Evolutionary conservation across 2,113 vertebrate genomes (phyloP), one percentile per base, ranked within the genome.

Genomic region (Calypte anna): DNA sequence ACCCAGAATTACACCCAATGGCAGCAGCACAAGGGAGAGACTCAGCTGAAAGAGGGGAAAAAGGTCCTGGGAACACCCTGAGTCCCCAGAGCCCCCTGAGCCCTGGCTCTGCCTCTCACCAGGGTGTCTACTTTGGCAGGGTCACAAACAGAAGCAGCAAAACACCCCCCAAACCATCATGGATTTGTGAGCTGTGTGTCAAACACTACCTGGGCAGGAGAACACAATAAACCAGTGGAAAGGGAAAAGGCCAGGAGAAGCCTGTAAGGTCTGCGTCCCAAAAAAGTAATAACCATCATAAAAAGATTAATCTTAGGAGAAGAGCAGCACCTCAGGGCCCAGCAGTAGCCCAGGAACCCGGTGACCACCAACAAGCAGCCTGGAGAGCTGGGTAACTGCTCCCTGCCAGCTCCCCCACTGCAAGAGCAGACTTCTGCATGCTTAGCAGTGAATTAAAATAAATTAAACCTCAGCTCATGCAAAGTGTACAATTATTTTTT

Each of bases 1-100:
- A 61, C 33, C 67, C 57, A 3, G 31, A 30, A 17, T 17, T 22
- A 38, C 36, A 48, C 2, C 58, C 53, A 73, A 14, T 23, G 7
- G 1, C 0, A 1, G 55, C 36, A 31, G 36, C 1, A 46, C 0
- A 1, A 51, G 68, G 2, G 0, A 4, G 0, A 4, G 51, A 24
- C 51, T 14, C 36, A 33, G 78, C 58, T 2, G 2, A 17, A 14
- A 40, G 40, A 58, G 59, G 48, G 54, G 48, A 38, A 12, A 68
- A 54, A 1, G 40, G 33, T n/a, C 51, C 80, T 7, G 50, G n/a
- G 48, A 57, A 25, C 43, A 18, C 46, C 55, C 30, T 7, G 6
- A 57, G 25, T 18, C 40, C 58, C 2, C 24, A 2, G 40, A 64
- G 31, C 33, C 14, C 46, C 55, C 36, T 9, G 3, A 57, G 25